Conservation (phyloP, 1,140 invertebrate genomes). For the Palaemon carinicauda region DNA sequence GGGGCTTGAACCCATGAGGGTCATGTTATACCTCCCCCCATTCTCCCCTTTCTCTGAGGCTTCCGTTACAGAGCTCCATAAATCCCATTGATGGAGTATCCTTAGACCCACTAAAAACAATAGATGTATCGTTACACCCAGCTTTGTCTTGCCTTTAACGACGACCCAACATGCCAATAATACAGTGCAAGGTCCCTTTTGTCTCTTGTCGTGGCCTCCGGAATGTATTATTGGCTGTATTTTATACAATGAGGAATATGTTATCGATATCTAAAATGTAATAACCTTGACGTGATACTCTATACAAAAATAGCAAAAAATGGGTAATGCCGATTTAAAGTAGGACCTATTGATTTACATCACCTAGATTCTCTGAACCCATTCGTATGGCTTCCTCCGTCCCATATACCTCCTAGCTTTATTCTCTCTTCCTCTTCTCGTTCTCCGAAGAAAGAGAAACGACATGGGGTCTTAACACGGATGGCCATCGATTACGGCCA, state of each 20-base stretch:
- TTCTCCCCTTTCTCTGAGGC: not conserved
- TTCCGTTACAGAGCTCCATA: conserved; percentile 37
- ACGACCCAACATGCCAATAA: too few relatives aligned
- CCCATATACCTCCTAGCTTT: not conserved
- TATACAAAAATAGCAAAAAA: too few relatives aligned
- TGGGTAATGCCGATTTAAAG: too few relatives aligned
- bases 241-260: too few relatives aligned
- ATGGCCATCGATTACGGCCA: too few relatives aligned
- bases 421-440: not conserved
- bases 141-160: not conserved
- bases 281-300: too few relatives aligned
- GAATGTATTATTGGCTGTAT: too few relatives aligned
- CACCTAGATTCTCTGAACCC: not conserved
- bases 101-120: conserved; percentile 42
- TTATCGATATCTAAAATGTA: too few relatives aligned
- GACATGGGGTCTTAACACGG: too few relatives aligned
- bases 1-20: too few relatives aligned
- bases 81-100: conserved; percentile 23
- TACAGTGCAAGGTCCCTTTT: too few relatives aligned
- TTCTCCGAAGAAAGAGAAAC: not conserved
- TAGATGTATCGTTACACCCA: conserved; percentile 34
- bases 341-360: not conserved
- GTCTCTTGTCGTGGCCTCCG: too few relatives aligned
- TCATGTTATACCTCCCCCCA: not conserved
- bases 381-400: not conserved